Conservation (phyloP, 2,113 vertebrate genomes). For the Dipodomys ordii region DNA sequence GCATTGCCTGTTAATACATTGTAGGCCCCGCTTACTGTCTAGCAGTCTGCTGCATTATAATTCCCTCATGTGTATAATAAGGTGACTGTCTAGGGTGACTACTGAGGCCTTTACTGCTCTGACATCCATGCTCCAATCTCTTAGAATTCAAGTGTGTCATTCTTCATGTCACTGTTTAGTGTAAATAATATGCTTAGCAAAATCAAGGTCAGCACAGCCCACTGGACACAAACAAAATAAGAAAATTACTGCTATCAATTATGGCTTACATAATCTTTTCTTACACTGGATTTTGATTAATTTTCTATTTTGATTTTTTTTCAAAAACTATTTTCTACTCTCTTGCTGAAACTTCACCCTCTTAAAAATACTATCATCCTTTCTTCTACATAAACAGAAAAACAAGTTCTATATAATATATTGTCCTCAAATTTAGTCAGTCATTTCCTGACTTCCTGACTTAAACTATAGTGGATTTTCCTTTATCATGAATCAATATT, state of each 20-base stretch:
- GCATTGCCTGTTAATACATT: neutral
- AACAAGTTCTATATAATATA: neutral
- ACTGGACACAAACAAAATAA: neutral
- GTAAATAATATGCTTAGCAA: slow-evolving; percentile 26
- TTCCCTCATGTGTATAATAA: neutral
- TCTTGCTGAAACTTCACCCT: neutral
- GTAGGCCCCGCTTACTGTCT: neutral
- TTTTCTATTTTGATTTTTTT: neutral
- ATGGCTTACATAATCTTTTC: neutral
- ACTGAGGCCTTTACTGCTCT: neutral
- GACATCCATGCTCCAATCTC: neutral
- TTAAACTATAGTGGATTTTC: neutral
- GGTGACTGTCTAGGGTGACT: neutral
- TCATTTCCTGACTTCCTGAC: neutral
- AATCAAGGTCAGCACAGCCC: neutral
- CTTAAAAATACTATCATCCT: neutral
- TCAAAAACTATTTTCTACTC: neutral
- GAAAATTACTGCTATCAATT: neutral
- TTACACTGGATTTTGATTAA: neutral
- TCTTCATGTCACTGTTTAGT: neutral
- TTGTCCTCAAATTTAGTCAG: neutral
- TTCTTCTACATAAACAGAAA: neutral
- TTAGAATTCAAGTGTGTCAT: neutral
- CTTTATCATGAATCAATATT: neutral
- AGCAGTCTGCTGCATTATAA: neutral